phyloP scores from a whole-genome alignment of 2,113 vertebrate genomes.

The Hippocampus abdominalis region DNA sequence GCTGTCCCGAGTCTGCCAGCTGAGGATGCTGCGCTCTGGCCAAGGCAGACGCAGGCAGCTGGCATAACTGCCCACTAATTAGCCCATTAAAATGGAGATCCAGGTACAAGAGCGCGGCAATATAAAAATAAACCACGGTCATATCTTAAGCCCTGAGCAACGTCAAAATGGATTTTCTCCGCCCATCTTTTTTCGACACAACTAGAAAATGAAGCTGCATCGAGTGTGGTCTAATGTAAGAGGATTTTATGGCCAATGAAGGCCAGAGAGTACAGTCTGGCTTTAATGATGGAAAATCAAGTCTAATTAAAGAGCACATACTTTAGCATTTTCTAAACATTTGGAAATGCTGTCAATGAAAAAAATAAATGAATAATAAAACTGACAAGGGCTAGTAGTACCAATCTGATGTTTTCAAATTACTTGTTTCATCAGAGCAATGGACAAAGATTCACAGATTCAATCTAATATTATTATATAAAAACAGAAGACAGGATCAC shows the following conservation, averaged over 20 bases:
- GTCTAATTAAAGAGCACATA: background rate
- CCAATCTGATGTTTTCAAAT: background rate
- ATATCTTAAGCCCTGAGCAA: slow-evolving; percentile 58
- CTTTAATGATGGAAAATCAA: background rate
- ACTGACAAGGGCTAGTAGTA: background rate
- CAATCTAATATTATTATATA: too few relatives aligned
- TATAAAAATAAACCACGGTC: slow-evolving; percentile 59
- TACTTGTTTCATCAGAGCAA: background rate
- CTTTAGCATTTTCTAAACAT: background rate
- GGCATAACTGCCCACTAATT: slow-evolving; percentile 53
- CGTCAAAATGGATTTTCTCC: slow-evolving; percentile 38
- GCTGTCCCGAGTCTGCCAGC: slow-evolving; percentile 40
- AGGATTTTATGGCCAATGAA: background rate
- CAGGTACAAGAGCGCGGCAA: slow-evolving; percentile 58
- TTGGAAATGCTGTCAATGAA: background rate
- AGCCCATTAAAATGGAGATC: slow-evolving; percentile 73
- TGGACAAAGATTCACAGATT: too few relatives aligned
- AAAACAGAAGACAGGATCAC: too few relatives aligned
- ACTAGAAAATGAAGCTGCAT: slow-evolving; percentile 3
- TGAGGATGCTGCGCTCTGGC: slow-evolving; percentile 33
- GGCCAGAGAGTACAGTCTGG: background rate
- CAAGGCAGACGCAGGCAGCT: slow-evolving; percentile 11
- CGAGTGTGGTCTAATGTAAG: slow-evolving; percentile 4
- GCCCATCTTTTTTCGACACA: slow-evolving; percentile 12
- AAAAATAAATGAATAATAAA: too few relatives aligned